Base-by-base conservation (phyloP, 2,797 vertebrate genomes). In the Scomberomorus guttatus region DNA sequence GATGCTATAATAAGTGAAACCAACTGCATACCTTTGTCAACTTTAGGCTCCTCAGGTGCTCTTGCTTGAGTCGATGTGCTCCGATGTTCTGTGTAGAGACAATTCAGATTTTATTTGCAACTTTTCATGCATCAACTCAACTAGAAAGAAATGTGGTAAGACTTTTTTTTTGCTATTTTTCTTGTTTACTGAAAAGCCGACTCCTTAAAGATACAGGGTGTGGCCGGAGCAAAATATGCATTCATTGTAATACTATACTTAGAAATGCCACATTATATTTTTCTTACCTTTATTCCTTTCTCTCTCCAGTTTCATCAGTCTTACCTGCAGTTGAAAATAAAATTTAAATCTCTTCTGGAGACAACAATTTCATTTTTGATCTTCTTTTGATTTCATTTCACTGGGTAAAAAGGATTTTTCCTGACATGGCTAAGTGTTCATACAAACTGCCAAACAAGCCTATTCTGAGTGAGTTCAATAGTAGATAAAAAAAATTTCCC, bases 11-110 rank as follows among this genome's bases (percentile, higher is more conserved):
- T 3, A 44, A 39, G 4, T 13, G 14, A 67, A 73, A 37, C 10
- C 18, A 59, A 18, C 8, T 54, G 73, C 91, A 90, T 92, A 99
- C 98, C 96, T 97, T 96, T 99, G 89, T 99, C 96, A 64, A 99
- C 85, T 87, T 89, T 93, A 68, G 89, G 93, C 7, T 95, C 93
- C 77, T 89, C 87, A 5, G 88, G 90, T 52, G 85, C 80, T 81
- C 91, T 96, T 70, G 91, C 93, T 90, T 99, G 97, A 69, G 96
- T 96, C 72, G 95, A 95, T 12, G 82, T 88, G 73, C 95, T 96
- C 80, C 89, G 97, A 80, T 95, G 93, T 59, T 95, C 95, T 96
- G 89, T 81, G 72, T 22, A 84, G 8, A 83, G 75, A 72, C 29
- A 48, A 62, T 42, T 60, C n/a, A 69, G 29, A 79, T 22, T 51